A percentile compares a stretch with the other conserved stretches of the same genome.
Evolutionary conservation across 2,888 invertebrate species (phyloP).

Genomic region (Nysson spinosus): DNA sequence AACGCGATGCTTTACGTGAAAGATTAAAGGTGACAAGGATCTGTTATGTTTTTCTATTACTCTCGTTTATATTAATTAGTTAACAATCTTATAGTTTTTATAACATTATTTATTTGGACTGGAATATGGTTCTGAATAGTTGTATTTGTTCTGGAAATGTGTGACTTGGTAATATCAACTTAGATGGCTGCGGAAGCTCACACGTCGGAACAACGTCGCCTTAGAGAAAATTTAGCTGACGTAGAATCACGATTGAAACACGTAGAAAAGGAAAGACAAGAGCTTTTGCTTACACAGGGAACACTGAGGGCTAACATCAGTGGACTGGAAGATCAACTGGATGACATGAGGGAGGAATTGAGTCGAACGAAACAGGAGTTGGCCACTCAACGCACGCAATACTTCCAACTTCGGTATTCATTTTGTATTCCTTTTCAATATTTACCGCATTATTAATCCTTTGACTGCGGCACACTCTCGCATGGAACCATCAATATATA

Average conservation of each 20-base stretch:
- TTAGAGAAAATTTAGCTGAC: conserved; percentile 78
- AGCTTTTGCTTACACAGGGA: conserved; percentile 79
- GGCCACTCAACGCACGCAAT: conserved; percentile 79
- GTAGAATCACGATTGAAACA: conserved; percentile 78
- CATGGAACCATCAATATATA: too few species aligned
- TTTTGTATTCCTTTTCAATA: not conserved
- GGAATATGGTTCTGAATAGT: too few species aligned
- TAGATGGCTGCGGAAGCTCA: conserved; percentile 77
- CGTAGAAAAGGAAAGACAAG: conserved; percentile 80
- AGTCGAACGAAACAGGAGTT: conserved; percentile 79
- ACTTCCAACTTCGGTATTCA: conserved; percentile 80
- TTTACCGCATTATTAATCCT: too few species aligned
- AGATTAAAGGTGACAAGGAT: conserved; percentile 78
- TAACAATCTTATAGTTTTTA: not conserved
- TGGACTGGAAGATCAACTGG: conserved; percentile 80
- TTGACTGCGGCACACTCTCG: too few species aligned
- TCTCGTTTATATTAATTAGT: too few species aligned
- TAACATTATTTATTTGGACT: not conserved
- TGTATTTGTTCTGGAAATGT: too few species aligned
- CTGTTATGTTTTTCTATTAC: conserved; percentile 66
- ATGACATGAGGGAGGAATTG: conserved; percentile 79
- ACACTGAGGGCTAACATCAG: conserved; percentile 79
- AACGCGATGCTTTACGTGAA: conserved; percentile 80
- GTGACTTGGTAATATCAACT: conserved; percentile 2
- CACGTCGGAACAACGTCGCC: conserved; percentile 77